Conservation (phyloP, 2,113 vertebrate genomes). For the Porphyrio hochstetteri region DNA sequence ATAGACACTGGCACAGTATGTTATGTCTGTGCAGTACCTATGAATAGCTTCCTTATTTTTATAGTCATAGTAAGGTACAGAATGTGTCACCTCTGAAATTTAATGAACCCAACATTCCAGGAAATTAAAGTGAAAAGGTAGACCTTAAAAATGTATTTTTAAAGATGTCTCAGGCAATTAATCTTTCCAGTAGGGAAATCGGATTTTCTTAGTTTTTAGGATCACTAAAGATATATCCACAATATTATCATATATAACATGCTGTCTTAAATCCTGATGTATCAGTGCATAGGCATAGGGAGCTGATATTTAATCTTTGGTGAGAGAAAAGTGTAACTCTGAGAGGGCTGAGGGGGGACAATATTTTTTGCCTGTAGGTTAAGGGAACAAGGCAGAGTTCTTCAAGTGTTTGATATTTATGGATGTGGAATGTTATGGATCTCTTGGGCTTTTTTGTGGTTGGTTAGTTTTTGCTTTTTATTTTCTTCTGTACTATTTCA, state of each 20-base stretch:
- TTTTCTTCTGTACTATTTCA: neutral
- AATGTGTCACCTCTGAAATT: slow-evolving; percentile 31
- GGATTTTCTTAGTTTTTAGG: neutral
- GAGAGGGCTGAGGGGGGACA: neutral
- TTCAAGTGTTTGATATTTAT: neutral
- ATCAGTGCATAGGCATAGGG: neutral
- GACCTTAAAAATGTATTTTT: neutral
- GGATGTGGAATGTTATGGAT: neutral
- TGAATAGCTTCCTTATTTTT: slow-evolving; percentile 41
- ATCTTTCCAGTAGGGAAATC: neutral
- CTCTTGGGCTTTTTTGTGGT: too few species aligned
- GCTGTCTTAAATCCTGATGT: neutral
- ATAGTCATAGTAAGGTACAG: neutral
- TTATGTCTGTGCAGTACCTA: neutral
- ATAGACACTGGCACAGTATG: neutral
- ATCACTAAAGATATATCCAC: neutral
- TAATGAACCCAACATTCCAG: slow-evolving; percentile 37
- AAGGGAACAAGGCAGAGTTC: neutral
- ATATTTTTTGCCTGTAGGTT: neutral
- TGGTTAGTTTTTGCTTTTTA: too few species aligned
- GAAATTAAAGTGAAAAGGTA: slow-evolving; percentile 24
- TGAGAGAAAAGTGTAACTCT: neutral
- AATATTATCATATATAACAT: neutral
- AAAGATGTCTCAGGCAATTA: neutral
- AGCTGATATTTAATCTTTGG: neutral